Evolutionary conservation across 2,797 vertebrate genomes (phyloP), one percentile per base, ranked within the genome.

Genomic region (Nothura maculosa): DNA sequence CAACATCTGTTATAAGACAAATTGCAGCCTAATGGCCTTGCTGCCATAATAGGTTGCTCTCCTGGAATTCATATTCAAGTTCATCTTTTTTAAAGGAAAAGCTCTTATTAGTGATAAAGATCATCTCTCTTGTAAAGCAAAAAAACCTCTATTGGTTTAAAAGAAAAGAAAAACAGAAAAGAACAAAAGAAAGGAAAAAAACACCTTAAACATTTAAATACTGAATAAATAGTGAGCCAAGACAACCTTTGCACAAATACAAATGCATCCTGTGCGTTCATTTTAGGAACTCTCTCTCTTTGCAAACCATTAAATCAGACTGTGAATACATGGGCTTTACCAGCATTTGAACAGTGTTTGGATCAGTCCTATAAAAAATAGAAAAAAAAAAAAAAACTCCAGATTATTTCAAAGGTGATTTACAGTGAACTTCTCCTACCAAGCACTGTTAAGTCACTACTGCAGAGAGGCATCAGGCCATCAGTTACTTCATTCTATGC

Each of bases 1-100:
- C 81, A 94, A 94, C 93, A 95, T 96, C 93, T 95, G 93, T 85
- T 96, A 89, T 61, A 95, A 95, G 94, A 96, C 92, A 93, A 96
- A 95, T 94, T 96, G 87, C 92, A 95, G 92, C 85, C 94, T 95
- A 96, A 96, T 91, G 93, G 95, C 92, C 92, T 94, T 0, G 0
- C 82, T 94, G 80, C 92, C 94, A 91, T 87, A 92, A 93, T 21
- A 34, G 87, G 91, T 95, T 89, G 85, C 87, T 95, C 90, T 90
- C 85, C 69, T 89, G 87, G 87, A 95, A 95, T 54, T 91, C 89
- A 94, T 94, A 91, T 77, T 93, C 77, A 81, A 87, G 52, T 87
- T 95, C 94, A 92, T 89, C 36, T 92, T 27, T 19, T 85, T 87
- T 75, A 90, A 72, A 85, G 63, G 54, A 85, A 94, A 93, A 94